Percentiles rank a stretch among this genome's conserved stretches.
These are phyloP conservation scores for Hypocryptadius cinnamomeus DNA, from an alignment of 2,113 vertebrate species.

Conservation along the genomic window DNA sequence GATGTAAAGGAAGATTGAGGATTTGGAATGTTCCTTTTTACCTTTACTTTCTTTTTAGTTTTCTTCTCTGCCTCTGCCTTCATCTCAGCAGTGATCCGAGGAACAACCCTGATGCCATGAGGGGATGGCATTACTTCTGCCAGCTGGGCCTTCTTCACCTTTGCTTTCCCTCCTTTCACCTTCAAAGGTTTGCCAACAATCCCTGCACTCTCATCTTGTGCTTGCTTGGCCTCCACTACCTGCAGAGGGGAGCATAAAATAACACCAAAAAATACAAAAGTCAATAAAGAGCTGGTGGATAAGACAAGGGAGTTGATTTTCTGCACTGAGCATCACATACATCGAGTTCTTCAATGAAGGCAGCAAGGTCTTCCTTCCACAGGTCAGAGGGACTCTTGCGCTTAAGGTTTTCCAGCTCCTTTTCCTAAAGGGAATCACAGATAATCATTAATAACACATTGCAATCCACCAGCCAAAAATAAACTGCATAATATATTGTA, in stretches of 20 bases:
- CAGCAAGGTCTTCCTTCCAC: conserved; percentile 89
- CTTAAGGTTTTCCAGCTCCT: conserved; percentile 82
- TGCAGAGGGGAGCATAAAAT: background rate
- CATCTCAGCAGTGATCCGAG: conserved; percentile 86
- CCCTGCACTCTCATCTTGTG: conserved; percentile 58
- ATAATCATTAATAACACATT: background rate
- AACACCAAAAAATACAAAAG: background rate
- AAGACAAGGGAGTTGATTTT: background rate
- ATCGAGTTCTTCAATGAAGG: conserved; percentile 84
- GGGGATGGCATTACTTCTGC: conserved; percentile 85
- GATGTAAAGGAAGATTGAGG: background rate
- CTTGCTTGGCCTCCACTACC: conserved; percentile 80
- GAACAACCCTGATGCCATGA: conserved; percentile 81
- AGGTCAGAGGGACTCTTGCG: conserved; percentile 78
- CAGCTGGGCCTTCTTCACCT: conserved; percentile 73
- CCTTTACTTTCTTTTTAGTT: conserved; percentile 82
- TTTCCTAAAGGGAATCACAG: conserved; percentile 53
- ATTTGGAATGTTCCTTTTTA: conserved; percentile 12
- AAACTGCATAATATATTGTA: background rate
- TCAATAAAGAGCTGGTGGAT: background rate
- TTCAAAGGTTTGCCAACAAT: conserved; percentile 64
- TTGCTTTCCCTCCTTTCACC: conserved; percentile 73
- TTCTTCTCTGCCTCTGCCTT: conserved; percentile 87
- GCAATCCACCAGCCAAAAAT: background rate
- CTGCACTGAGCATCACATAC: conserved; percentile 52